Percentiles rank a stretch among this genome's conserved stretches.
These are phyloP conservation scores for Protosalanx chinensis DNA, from an alignment of 2,797 vertebrate genomes.

Conservation along the genomic window DNA sequence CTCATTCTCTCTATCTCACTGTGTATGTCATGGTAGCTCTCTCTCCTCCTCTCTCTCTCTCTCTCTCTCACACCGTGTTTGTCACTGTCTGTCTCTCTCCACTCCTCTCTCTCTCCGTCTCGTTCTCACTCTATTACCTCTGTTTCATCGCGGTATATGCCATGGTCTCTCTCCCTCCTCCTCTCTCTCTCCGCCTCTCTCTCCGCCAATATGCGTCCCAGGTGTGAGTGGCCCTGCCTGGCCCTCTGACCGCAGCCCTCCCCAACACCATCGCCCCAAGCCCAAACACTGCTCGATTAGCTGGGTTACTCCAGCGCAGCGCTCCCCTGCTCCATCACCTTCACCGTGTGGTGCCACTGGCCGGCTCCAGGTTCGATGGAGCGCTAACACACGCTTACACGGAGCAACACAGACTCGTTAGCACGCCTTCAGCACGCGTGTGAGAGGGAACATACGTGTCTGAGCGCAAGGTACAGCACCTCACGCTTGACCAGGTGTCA, in stretches of 20 bases:
- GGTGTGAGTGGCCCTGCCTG: slow-evolving; percentile 30
- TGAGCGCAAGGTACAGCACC: too few species aligned
- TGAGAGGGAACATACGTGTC: not conserved
- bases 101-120: too few species aligned
- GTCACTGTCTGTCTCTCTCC: too few species aligned
- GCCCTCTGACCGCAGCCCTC: slow-evolving; percentile 58
- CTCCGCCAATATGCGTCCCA: too few species aligned
- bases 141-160: not conserved
- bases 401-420: not conserved
- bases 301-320: slow-evolving; percentile 41
- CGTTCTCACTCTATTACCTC: not conserved
- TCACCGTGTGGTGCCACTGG: not conserved
- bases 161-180: not conserved
- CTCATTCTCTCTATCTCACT: too few species aligned
- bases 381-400: not conserved
- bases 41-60: too few species aligned
- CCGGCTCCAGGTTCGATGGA: not conserved
- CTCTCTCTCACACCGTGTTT: too few species aligned
- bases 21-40: too few species aligned
- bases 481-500: too few species aligned
- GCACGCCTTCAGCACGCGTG: not conserved
- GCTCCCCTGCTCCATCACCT: not conserved
- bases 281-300: slow-evolving; percentile 70
- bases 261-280: slow-evolving; percentile 62
- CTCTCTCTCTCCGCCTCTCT: slow-evolving; percentile 33